phyloP scores from a whole-genome alignment of 1,140 invertebrate genomes.

The Anoplolepis gracilipes region DNA sequence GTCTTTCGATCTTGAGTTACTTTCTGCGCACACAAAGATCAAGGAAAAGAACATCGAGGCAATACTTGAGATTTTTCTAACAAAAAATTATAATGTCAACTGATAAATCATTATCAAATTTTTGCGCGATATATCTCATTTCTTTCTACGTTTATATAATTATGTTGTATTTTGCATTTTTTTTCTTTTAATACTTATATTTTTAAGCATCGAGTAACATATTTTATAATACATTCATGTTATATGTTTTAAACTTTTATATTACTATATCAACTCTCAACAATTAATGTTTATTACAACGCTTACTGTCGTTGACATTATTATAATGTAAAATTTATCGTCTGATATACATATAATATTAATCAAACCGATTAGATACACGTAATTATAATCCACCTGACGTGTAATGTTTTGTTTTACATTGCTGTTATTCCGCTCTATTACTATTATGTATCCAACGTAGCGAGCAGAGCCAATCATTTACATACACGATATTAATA shows the following conservation, averaged over 20 bases:
- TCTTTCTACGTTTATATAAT: neutral
- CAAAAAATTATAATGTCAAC: neutral
- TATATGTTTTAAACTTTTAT: neutral
- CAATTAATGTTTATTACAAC: slow-evolving; percentile 5
- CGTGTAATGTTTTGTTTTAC: slow-evolving; percentile 26
- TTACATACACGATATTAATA: neutral
- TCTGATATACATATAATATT: neutral
- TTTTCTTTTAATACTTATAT: neutral
- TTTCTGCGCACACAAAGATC: slow-evolving; percentile 35
- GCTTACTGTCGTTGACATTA: neutral
- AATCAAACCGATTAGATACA: slow-evolving; percentile 22
- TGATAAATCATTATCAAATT: slow-evolving; percentile 4
- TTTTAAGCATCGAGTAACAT: neutral
- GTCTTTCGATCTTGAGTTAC: slow-evolving; percentile 18
- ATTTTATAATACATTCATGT: neutral
- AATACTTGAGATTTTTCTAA: neutral
- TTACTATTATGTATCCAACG: neutral
- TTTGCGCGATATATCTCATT: neutral
- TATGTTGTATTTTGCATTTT: too few relatives aligned
- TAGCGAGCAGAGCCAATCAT: neutral
- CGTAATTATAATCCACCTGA: slow-evolving; percentile 6
- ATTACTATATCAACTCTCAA: neutral
- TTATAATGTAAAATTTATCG: slow-evolving; percentile 20
- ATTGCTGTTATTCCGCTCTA: neutral
- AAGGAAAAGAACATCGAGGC: slow-evolving; percentile 24